A percentile compares a stretch with the other conserved stretches of the same genome.
Conservation (phyloP, 2,797 vertebrate genomes). For the Echiichthys vipera region DNA sequence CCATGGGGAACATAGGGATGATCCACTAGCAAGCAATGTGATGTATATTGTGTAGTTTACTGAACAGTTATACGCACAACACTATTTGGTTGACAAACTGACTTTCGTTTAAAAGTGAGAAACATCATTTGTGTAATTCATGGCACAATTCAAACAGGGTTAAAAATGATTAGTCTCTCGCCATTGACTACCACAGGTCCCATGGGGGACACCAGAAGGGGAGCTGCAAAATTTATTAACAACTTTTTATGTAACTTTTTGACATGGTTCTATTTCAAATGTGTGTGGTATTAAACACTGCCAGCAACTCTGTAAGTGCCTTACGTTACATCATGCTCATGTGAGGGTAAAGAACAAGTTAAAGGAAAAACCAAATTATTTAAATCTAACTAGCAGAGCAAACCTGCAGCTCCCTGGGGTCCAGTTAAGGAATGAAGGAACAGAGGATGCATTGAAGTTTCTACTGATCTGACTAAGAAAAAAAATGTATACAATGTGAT, state of each 20-base stretch:
- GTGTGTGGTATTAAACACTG: background rate
- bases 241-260: background rate
- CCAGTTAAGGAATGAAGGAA: conserved; percentile 24
- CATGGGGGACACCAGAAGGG: no score
- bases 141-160: no score
- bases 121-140: no score
- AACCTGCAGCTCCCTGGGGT: conserved; percentile 59
- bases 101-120: no score
- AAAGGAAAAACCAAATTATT: conserved; percentile 47
- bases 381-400: conserved; percentile 56
- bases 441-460: conserved; percentile 23
- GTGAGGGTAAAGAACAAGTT: conserved; percentile 36
- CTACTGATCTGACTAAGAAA: conserved; percentile 21
- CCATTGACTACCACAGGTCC: no score
- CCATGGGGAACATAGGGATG: no score
- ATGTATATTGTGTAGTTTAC: no score
- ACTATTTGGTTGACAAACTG: no score
- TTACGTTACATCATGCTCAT: conserved; percentile 23
- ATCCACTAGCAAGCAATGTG: no score
- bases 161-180: no score
- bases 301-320: conserved; percentile 35
- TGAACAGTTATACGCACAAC: no score
- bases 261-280: background rate
- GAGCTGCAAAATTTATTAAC: background rate
- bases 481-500: conserved; percentile 34